Base-by-base conservation (phyloP, 2,113 vertebrate species). In the Empidonax traillii region DNA sequence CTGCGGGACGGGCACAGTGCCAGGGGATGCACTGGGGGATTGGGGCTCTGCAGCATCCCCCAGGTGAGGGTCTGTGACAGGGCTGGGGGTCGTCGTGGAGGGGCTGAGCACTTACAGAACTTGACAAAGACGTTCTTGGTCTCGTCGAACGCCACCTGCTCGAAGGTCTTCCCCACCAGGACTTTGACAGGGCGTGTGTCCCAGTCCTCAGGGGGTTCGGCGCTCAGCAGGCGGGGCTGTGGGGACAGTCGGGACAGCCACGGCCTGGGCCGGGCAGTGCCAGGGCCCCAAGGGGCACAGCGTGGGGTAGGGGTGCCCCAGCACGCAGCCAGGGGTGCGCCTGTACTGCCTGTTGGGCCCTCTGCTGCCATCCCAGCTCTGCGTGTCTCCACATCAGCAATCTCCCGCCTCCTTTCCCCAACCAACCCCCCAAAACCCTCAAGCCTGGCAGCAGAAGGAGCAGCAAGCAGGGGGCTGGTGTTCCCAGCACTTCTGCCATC, bases 51-150 rank as follows among this genome's bases (percentile, higher is more conserved):
- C 13, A 1, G 62, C 8, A 0, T 19, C 18, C 47, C 63, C 63
- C 1, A 2, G 55, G 28, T 2, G 0, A 12, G 9, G 76, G 1
- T 2, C 2, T 0, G 46, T 8, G 55, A 33, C 4, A 0, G 52
- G 44, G 18, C 37, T 52, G 47, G 28, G 58, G 46, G n/a, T 19
- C n/a, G 28, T 7, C 1, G 0, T 1, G 2, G 41, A 4, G 41
- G 51, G 15, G 31, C 53, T 68, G 55, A 71, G 62, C 72, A 98
- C 99, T 99, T 97, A 99, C 99, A 99, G 97, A 99, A 99, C 96
- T 99, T 99, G 53, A 99, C 97, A 52, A 99, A 99, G 62, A 99
- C 99, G 0, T 98, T 99, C 97, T 99, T 99, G 84, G 98, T 98
- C 53, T 98, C 98, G 2, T 99, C 99, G 2, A 98, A 98, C 6